Evolutionary conservation across 2,888 invertebrate genomes (phyloP).

Genomic region (Lochmaea capreae): DNA sequence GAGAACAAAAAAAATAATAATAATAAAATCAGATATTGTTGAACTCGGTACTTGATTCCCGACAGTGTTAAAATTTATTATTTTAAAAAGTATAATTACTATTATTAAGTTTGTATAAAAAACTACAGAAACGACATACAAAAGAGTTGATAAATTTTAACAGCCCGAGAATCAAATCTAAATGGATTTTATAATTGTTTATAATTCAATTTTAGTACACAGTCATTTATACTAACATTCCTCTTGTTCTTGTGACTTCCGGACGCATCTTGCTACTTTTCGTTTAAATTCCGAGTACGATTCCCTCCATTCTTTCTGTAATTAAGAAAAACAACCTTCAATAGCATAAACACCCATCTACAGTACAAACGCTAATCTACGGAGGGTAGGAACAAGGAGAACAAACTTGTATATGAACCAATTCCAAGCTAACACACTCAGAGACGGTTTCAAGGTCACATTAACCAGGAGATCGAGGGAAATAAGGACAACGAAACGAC

Average conservation of each 20-base stretch:
- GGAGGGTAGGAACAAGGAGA: no score
- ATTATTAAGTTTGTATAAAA: constrained; percentile 44
- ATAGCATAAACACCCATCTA: no score
- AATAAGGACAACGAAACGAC: no score
- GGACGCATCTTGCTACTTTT: constrained; percentile 97
- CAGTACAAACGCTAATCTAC: no score
- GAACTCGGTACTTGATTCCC: constrained; percentile 46
- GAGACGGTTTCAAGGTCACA: no score
- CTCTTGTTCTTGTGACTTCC: constrained; percentile 99
- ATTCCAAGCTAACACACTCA: no score
- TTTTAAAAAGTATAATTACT: constrained; percentile 39
- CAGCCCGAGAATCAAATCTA: constrained; percentile 53
- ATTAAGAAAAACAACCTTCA: constrained; percentile 32
- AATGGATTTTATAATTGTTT: constrained; percentile 40
- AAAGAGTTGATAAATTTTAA: constrained; percentile 49
- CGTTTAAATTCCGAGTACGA: constrained; percentile 96
- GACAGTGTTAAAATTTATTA: constrained; percentile 47
- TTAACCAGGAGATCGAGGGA: no score
- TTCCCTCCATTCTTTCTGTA: constrained; percentile 99
- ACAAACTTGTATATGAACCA: no score
- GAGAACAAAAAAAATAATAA: constrained; percentile 24
- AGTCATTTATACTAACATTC: constrained; percentile 84
- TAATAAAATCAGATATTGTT: constrained; percentile 20
- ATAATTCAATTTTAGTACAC: constrained; percentile 47
- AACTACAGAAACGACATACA: constrained; percentile 49